Conservation (phyloP, 2,113 vertebrate species). For the Cheilinus undulatus region DNA sequence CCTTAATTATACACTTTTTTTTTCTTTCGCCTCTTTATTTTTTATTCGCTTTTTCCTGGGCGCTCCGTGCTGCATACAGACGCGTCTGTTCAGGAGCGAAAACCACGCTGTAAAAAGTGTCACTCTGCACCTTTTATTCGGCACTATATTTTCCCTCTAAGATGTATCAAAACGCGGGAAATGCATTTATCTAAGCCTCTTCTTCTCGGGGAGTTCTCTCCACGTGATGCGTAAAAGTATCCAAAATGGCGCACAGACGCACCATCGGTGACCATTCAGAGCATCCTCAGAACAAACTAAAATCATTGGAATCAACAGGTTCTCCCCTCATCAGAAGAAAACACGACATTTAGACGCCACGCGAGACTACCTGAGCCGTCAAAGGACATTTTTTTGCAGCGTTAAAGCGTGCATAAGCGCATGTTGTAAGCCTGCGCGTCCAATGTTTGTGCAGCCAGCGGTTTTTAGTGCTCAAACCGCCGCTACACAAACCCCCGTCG, state of each 20-base stretch:
- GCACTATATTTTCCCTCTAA: fast-evolving
- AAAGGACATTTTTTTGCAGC: conserved; percentile 22
- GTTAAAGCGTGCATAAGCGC: conserved; percentile 67
- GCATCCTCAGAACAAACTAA: too few relatives aligned
- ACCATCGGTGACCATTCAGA: background rate
- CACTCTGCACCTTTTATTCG: background rate
- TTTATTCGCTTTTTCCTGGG: conserved; percentile 68
- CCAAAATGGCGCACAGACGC: background rate
- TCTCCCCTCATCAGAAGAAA: background rate
- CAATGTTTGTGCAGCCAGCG: conserved; percentile 83
- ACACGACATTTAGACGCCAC: conserved; percentile 1
- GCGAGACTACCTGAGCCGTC: background rate
- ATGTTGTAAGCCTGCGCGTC: conserved; percentile 67
- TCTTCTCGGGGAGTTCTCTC: background rate
- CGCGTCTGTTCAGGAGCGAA: conserved; percentile 65
- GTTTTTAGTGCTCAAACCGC: conserved; percentile 76
- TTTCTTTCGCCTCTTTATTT: conserved; percentile 55
- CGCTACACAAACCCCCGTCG: conserved; percentile 73
- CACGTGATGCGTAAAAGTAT: background rate
- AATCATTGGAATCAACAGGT: background rate
- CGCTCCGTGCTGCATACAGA: conserved; percentile 55
- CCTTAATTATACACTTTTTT: conserved; percentile 76
- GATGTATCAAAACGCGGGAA: fast-evolving
- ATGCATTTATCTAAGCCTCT: background rate
- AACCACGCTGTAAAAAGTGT: conserved; percentile 25